These are phyloP conservation scores for Acanthopleura granulata DNA, from an alignment of 2,888 invertebrate genomes.

Conservation along the genomic window DNA sequence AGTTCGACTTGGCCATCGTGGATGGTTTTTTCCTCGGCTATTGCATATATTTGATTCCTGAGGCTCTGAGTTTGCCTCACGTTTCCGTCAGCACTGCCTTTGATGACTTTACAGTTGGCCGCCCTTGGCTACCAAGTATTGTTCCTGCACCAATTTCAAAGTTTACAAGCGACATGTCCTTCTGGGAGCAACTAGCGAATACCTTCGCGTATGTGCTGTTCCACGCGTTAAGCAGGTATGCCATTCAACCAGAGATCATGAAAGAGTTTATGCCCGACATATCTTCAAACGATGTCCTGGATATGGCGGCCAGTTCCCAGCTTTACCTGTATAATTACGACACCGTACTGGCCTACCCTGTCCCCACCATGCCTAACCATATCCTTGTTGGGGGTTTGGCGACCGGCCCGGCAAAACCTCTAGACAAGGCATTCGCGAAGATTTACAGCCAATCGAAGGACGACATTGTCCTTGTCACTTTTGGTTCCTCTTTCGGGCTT, in stretches of 20 bases:
- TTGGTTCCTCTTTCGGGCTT: constrained; percentile 31
- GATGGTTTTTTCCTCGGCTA: constrained; percentile 16
- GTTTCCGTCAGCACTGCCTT: constrained; percentile 18
- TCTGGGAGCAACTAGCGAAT: neutral
- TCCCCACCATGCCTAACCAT: constrained; percentile 37
- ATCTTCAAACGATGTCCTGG: constrained; percentile 30
- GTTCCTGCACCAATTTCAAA: neutral
- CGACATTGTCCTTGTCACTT: constrained; percentile 40
- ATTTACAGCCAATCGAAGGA: constrained; percentile 32
- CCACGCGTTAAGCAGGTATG: neutral
- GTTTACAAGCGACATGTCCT: neutral
- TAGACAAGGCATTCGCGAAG: constrained; percentile 31
- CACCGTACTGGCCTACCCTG: constrained; percentile 37
- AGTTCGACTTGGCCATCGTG: constrained; percentile 28
- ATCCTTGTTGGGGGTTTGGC: constrained; percentile 41
- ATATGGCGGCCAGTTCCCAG: constrained; percentile 25
- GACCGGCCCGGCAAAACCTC: constrained; percentile 31
- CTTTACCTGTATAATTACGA: constrained; percentile 37
- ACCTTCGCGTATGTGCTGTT: neutral
- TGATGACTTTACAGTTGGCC: neutral
- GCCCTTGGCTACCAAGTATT: neutral
- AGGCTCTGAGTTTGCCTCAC: constrained; percentile 25
- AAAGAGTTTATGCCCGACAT: constrained; percentile 34
- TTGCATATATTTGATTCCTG: constrained; percentile 24
- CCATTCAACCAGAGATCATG: constrained; percentile 24